A percentile compares a stretch with the other conserved stretches of the same genome.
phyloP scores from a whole-genome alignment of 2,113 vertebrate genomes.

The Tor tambroides region DNA sequence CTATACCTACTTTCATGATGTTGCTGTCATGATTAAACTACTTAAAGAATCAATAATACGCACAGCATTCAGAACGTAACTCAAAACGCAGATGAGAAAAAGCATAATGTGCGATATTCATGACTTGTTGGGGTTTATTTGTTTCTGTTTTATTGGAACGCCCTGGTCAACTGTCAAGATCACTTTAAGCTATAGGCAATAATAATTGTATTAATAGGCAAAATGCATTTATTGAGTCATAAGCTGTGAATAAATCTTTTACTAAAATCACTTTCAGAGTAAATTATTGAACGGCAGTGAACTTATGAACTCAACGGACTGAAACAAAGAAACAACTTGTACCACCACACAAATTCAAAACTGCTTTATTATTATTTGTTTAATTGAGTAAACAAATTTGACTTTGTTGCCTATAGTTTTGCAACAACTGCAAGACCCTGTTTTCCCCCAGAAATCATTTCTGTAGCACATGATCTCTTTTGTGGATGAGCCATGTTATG shows the following conservation, averaged over 20 bases:
- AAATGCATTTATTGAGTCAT: conserved; percentile 29
- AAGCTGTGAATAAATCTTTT: conserved; percentile 12
- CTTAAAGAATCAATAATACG: neutral
- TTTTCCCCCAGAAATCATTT: neutral
- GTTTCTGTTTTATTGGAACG: conserved; percentile 24
- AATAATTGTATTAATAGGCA: conserved; percentile 40
- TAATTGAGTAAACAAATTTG: neutral
- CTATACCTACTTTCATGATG: neutral
- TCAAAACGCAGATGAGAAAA: neutral
- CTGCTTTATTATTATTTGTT: neutral
- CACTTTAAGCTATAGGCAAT: conserved; percentile 24
- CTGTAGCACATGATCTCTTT: conserved; percentile 14
- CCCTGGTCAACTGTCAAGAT: conserved; percentile 41
- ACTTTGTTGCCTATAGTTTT: neutral
- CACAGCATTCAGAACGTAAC: neutral
- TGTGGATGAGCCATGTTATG: conserved; percentile 19
- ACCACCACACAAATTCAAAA: neutral
- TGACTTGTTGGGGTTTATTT: neutral
- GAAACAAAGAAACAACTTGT: neutral
- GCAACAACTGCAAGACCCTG: neutral
- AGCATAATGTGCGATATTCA: neutral
- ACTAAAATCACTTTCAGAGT: neutral
- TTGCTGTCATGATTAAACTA: conserved; percentile 15
- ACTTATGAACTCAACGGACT: neutral
- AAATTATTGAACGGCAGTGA: conserved; percentile 12